These are phyloP conservation scores for Etheostoma spectabile DNA, from an alignment of 2,113 vertebrate species.

Conservation along the genomic window DNA sequence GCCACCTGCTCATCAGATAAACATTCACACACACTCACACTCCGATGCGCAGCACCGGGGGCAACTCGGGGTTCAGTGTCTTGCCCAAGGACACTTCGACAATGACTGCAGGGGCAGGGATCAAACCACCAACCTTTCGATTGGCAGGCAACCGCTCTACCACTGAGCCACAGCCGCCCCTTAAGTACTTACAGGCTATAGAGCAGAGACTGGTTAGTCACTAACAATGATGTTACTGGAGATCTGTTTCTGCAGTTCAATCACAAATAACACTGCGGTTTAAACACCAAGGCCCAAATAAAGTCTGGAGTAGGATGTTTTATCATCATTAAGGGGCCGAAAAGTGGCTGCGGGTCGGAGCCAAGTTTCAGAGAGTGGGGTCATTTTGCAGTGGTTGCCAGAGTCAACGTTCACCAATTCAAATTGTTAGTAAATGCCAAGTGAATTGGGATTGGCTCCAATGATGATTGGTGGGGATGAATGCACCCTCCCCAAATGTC, in stretches of 20 bases:
- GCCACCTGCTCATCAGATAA: too few species aligned
- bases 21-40: too few species aligned
- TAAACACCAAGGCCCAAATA: neutral
- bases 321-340: constrained; percentile 41
- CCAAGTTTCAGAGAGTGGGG: constrained; percentile 16
- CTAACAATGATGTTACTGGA: constrained; percentile 8
- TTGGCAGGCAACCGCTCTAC: too few species aligned
- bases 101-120: too few species aligned
- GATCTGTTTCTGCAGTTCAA: constrained; percentile 28
- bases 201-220: constrained; percentile 4
- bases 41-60: too few species aligned
- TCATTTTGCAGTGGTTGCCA: constrained; percentile 22
- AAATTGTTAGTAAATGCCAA: constrained; percentile 13
- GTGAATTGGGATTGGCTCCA: constrained; percentile 11
- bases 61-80: too few species aligned
- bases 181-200: constrained; percentile 5
- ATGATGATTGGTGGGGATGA: constrained; percentile 4
- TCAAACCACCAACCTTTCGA: too few species aligned
- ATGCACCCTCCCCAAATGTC: neutral
- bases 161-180: too few species aligned
- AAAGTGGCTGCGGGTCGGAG: constrained; percentile 24
- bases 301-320: neutral
- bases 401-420: constrained; percentile 13
- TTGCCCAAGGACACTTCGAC: too few species aligned
- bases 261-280: constrained; percentile 27